Evolutionary conservation across 1,140 invertebrate genomes (phyloP).

Genomic region (Hyphantria cunea): DNA sequence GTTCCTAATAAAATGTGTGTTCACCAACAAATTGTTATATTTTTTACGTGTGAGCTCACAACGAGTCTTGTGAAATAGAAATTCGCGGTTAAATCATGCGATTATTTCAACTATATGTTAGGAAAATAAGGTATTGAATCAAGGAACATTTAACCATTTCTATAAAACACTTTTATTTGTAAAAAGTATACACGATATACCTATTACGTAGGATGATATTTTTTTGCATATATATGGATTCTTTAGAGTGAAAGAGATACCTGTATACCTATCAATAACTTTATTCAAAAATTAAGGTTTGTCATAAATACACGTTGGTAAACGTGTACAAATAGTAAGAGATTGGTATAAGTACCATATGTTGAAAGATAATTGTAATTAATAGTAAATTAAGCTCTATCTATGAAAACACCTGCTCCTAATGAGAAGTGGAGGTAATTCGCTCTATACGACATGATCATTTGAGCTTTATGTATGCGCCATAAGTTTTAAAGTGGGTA

Average conservation of each 20-base stretch:
- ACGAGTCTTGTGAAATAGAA: neutral
- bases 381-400: slow-evolving; percentile 29
- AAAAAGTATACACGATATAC: too few relatives aligned
- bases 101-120: too few relatives aligned
- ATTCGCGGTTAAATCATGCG: too few relatives aligned
- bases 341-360: slow-evolving; percentile 21
- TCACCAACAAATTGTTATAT: slow-evolving; percentile 5
- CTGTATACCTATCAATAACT: too few relatives aligned
- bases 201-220: too few relatives aligned
- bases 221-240: neutral
- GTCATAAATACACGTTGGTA: slow-evolving; percentile 1
- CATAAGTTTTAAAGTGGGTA: slow-evolving; percentile 21
- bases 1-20: slow-evolving; percentile 9
- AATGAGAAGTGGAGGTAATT: slow-evolving; percentile 13
- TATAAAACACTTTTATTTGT: too few relatives aligned
- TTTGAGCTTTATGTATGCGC: slow-evolving; percentile 30
- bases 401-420: slow-evolving; percentile 28
- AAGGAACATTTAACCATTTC: too few relatives aligned
- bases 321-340: slow-evolving; percentile 22
- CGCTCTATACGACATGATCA: neutral
- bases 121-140: too few relatives aligned
- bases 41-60: neutral
- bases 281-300: too few relatives aligned
- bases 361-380: slow-evolving; percentile 17
- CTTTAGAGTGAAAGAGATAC: neutral